phyloP scores from a whole-genome alignment of 2,888 invertebrate species.

The Epistrophella euchroma region DNA sequence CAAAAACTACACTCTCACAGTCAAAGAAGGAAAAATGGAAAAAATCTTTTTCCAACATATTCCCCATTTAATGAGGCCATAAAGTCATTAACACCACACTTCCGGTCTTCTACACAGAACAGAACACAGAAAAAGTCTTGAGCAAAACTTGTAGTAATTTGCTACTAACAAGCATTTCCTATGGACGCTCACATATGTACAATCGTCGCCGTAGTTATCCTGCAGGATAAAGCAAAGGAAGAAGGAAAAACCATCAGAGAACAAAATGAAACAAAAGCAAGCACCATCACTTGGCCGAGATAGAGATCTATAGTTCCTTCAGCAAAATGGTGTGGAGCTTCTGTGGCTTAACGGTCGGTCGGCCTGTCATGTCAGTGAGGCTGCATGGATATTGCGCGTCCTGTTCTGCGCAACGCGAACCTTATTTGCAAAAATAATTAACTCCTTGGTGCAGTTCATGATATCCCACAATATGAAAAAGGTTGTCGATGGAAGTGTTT shows the following conservation, averaged over 20 bases:
- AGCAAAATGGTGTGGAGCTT: neutral
- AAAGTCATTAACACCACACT: conserved; percentile 67
- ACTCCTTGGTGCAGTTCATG: conserved; percentile 47
- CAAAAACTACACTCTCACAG: neutral
- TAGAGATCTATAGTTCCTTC: conserved; percentile 51
- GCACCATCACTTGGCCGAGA: conserved; percentile 32
- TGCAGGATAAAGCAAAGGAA: conserved; percentile 21
- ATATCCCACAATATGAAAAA: neutral
- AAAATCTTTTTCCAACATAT: conserved; percentile 31
- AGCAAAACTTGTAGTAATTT: conserved; percentile 56
- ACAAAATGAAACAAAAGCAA: conserved; percentile 34
- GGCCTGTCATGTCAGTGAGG: neutral
- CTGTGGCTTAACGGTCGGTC: neutral
- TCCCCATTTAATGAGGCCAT: conserved; percentile 44
- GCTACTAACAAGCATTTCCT: conserved; percentile 71
- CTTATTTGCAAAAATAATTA: conserved; percentile 46
- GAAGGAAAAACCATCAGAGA: conserved; percentile 1
- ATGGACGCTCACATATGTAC: conserved; percentile 36
- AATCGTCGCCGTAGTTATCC: conserved; percentile 28
- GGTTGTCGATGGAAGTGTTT: neutral
- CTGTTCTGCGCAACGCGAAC: conserved; percentile 24
- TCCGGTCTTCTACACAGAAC: conserved; percentile 37
- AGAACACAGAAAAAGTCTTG: conserved; percentile 45
- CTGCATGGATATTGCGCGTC: neutral
- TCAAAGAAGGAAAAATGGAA: neutral